Evolutionary conservation across 2,797 vertebrate species (phyloP), one percentile per base, ranked within the genome.

Genomic region (Phataginus tricuspis): DNA sequence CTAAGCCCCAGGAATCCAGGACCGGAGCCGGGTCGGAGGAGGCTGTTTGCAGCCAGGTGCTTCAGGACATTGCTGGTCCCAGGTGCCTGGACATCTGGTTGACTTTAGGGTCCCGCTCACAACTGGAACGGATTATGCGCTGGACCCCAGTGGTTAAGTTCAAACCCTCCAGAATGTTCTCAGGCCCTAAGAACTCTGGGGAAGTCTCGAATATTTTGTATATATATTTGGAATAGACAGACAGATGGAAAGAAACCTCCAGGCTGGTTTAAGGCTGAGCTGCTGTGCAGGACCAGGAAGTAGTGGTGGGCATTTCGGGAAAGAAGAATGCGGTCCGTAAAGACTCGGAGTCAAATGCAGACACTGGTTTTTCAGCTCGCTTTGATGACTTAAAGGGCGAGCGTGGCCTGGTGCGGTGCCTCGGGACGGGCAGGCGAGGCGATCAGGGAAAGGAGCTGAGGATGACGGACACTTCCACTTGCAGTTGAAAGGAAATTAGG

Each of bases 101-200:
- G 66, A 66, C 31, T 27, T 64, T 0, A 80, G 75, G 59, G 13
- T 61, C 64, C 27, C 4, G 4, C 19, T 72, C 53, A 72, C 4
- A 16, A 29, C 37, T 82, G 16, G 13, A 16, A 25, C 34, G 69
- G 13, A 51, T 92, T 53, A 37, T 69, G 27, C 29, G 39, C 27
- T 57, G 25, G 13, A 42, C 63, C 13, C 53, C 42, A 59, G 0
- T 25, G 63, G 34, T 68, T 45, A 91, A 93, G 15, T 51, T 94
- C 42, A 34, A 90, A 74, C 66, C 90, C 64, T 92, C 72, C 31
- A 87, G 68, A 90, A 90, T 31, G 63, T 89, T 90, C 61, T 95
- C 12, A 68, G 64, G 42, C 12, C 42, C 49, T 91, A 66, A 89
- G 57, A 85, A 92, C 34, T 45, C 25, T 80, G 78, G 19, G 53